A percentile compares a stretch with the other conserved stretches of the same genome.
Evolutionary conservation across 2,113 vertebrate species (phyloP).

Genomic region (Charadrius vociferus): DNA sequence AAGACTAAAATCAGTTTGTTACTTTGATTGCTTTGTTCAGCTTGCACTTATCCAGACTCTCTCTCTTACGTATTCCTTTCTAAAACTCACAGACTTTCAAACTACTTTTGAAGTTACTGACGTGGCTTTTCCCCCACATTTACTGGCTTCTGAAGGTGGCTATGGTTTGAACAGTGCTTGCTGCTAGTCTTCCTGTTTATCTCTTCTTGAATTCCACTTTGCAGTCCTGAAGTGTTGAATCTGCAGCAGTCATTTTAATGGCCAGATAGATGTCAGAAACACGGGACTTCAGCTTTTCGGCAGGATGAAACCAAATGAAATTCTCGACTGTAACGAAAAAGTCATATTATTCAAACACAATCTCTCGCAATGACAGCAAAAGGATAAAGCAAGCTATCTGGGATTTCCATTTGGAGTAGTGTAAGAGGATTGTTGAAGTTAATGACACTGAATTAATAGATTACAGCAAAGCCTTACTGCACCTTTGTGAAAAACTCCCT

Average conservation of each 20-base stretch:
- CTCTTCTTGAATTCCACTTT: background rate
- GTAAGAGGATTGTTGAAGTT: constrained; percentile 13
- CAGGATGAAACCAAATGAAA: background rate
- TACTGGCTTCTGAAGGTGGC: background rate
- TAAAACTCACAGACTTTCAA: background rate
- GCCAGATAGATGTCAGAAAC: background rate
- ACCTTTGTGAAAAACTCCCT: background rate
- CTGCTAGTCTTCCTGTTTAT: background rate
- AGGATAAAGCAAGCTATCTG: background rate
- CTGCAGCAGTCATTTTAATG: background rate
- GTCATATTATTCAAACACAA: background rate
- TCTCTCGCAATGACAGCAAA: background rate
- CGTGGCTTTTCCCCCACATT: background rate
- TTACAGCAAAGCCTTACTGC: background rate
- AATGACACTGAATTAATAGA: background rate
- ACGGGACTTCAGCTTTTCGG: background rate
- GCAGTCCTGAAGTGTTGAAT: background rate
- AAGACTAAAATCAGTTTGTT: background rate
- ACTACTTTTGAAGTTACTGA: background rate
- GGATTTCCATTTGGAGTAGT: background rate
- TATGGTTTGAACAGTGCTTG: background rate
- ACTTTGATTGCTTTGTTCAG: background rate
- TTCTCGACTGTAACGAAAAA: background rate
- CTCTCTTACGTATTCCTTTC: background rate
- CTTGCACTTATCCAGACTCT: background rate